These are phyloP conservation scores for Loripinus fragilis DNA, from an alignment of 2,888 invertebrate species.

Conservation along the genomic window DNA sequence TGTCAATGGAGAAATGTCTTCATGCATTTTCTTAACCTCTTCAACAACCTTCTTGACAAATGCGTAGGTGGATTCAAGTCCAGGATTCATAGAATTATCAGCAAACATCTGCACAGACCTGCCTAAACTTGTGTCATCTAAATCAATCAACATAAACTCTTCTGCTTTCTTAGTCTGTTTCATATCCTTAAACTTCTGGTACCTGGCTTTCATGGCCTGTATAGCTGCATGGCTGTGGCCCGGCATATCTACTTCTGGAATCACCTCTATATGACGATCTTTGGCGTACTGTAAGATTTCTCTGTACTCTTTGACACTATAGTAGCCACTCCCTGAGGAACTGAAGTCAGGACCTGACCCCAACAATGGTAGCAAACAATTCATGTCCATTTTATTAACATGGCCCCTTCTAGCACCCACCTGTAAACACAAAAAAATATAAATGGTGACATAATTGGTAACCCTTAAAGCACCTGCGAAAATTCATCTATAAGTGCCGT, in stretches of 20 bases:
- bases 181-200: constrained; percentile 58
- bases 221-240: constrained; percentile 80
- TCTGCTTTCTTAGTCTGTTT: constrained; percentile 59
- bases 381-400: constrained; percentile 63
- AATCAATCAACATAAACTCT: constrained; percentile 65
- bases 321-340: constrained; percentile 74
- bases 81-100: constrained; percentile 81
- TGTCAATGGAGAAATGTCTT: constrained; percentile 67
- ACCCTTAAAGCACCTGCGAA: too few relatives aligned
- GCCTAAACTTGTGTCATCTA: constrained; percentile 55
- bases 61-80: constrained; percentile 75
- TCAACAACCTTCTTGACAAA: constrained; percentile 78
- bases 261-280: constrained; percentile 76
- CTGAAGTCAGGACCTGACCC: constrained; percentile 73
- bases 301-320: constrained; percentile 70
- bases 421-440: constrained; percentile 47
- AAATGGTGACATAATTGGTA: too few relatives aligned
- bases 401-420: constrained; percentile 72
- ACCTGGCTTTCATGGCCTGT: constrained; percentile 74
- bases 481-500: too few relatives aligned
- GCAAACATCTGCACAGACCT: constrained; percentile 78
- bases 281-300: constrained; percentile 75
- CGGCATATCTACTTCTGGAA: constrained; percentile 81
- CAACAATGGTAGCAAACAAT: constrained; percentile 72
- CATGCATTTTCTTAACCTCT: constrained; percentile 72